Evolutionary conservation across 2,888 invertebrate species (phyloP), one percentile per base, ranked within the genome.

Genomic region (Venusia cambrica): DNA sequence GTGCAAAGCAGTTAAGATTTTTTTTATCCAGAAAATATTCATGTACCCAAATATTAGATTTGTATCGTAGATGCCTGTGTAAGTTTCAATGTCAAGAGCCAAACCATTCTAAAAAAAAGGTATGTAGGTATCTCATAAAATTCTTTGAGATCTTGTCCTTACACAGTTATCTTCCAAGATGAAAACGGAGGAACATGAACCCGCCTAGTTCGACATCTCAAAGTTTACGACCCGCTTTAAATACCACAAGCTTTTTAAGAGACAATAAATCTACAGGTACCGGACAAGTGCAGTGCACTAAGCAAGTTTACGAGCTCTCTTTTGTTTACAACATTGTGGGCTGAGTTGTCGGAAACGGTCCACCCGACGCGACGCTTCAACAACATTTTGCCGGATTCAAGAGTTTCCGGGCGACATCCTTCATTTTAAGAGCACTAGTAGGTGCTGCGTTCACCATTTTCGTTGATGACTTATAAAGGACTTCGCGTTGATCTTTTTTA

Each of bases 281-380:
- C 38, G 21, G 51, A 57, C 67, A 63, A 68, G 68, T 67, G 62
- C 58, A 68, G 68, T 67, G 62, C 58, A 42, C 47, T 48, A 37
- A 29, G 41, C 24, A 26, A 49, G 52, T 49, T 70, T 70, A 71
- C 48, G 37, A 38, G 30, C 41, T 48, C 32, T 24, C 51, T 48
- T 59, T 71, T 72, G 72, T 70, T 55, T 66, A 56, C 56, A 50
- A 40, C 35, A 33, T 46, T 47, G 42, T 48, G 40, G 47, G 48
- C 53, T 64, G 63, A 66, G 59, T 66, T 22, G 56, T 62, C 58
- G 63, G 64, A 61, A 62, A 55, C 53, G 42, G 45, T 54, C 48
- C 55, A 53, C 59, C 59, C 57, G 62, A 59, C 51, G 59, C 57
- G 62, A 59, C 51, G 59, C 49, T 48, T 40, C 15, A 50, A 54